Percentiles rank a stretch among this genome's conserved stretches.
These are phyloP conservation scores for Lithobates pipiens DNA, from an alignment of 2,797 vertebrate genomes.

Conservation along the genomic window DNA sequence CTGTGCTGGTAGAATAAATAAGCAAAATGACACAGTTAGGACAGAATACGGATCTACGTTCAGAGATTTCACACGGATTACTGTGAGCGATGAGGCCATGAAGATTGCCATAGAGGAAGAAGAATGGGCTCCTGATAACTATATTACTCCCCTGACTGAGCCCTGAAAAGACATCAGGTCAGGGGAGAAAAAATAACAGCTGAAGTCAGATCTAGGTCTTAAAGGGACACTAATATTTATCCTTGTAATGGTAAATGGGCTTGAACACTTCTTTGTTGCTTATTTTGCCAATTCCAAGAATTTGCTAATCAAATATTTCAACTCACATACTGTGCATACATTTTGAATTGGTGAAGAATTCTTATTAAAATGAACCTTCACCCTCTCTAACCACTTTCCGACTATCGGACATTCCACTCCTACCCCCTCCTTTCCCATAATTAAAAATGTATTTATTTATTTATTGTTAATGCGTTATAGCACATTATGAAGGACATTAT, in stretches of 20 bases:
- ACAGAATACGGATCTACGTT: slow-evolving; percentile 47
- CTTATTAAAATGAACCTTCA: too few relatives aligned
- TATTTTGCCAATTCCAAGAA: neutral
- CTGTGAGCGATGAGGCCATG: slow-evolving; percentile 48
- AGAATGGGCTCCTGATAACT: slow-evolving; percentile 40
- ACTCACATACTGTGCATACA: neutral
- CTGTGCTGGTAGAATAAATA: slow-evolving; percentile 38
- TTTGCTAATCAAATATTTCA: neutral
- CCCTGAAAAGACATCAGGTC: slow-evolving; percentile 42
- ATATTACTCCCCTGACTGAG: slow-evolving; percentile 41
- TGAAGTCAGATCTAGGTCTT: neutral
- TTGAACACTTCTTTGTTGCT: neutral
- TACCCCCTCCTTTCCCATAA: too few relatives aligned
- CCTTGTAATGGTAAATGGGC: neutral
- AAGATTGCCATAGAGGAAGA: slow-evolving; percentile 40
- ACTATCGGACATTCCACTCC: too few relatives aligned
- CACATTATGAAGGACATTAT: too few relatives aligned
- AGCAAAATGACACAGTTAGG: slow-evolving; percentile 45
- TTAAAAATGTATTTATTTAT: too few relatives aligned
- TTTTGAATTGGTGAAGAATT: too few relatives aligned
- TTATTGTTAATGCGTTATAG: too few relatives aligned
- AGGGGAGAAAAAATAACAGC: slow-evolving; percentile 14
- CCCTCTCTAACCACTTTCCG: too few relatives aligned
- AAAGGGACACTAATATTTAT: slow-evolving; percentile 1
- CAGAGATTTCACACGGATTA: slow-evolving; percentile 50